Percentiles rank a stretch among this genome's conserved stretches.
Conservation (phyloP, 2,797 vertebrate species). For the Caiman crocodilus region DNA sequence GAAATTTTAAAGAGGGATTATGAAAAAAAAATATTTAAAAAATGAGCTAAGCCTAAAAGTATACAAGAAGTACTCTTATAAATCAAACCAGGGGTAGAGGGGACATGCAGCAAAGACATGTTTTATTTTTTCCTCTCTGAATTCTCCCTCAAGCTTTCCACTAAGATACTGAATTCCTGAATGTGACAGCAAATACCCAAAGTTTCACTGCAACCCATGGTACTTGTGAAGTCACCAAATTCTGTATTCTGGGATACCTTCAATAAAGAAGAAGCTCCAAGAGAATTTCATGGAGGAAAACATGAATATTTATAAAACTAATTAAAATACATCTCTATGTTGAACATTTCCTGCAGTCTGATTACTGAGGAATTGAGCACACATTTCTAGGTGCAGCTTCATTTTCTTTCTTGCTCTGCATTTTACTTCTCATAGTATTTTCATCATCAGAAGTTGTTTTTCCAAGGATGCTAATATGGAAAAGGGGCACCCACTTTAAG, state of each 20-base stretch:
- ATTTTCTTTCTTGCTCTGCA: slow-evolving; percentile 33
- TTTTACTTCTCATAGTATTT: slow-evolving; percentile 45
- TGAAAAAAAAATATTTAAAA: not conserved
- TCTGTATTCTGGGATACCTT: slow-evolving; percentile 31
- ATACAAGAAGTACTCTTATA: not conserved
- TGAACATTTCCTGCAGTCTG: slow-evolving; percentile 52
- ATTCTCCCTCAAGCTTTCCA: not conserved
- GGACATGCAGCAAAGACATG: too few relatives aligned
- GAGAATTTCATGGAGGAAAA: slow-evolving; percentile 27
- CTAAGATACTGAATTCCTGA: not conserved
- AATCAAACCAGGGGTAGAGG: not conserved
- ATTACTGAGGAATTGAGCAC: slow-evolving; percentile 64
- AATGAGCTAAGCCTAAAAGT: not conserved
- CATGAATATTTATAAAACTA: slow-evolving; percentile 67
- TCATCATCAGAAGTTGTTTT: not conserved
- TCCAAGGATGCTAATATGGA: not conserved
- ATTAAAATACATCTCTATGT: slow-evolving; percentile 62
- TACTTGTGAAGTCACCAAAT: not conserved
- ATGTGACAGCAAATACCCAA: not conserved
- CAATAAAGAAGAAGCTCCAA: slow-evolving; percentile 11
- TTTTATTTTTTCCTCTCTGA: slow-evolving; percentile 15
- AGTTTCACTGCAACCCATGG: not conserved
- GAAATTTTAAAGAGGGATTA: not conserved
- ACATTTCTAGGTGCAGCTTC: slow-evolving; percentile 44
- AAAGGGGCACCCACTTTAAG: not conserved